Percentiles rank a stretch among this genome's conserved stretches.
Evolutionary conservation across 2,113 vertebrate genomes (phyloP).

Genomic region (Equus przewalskii): DNA sequence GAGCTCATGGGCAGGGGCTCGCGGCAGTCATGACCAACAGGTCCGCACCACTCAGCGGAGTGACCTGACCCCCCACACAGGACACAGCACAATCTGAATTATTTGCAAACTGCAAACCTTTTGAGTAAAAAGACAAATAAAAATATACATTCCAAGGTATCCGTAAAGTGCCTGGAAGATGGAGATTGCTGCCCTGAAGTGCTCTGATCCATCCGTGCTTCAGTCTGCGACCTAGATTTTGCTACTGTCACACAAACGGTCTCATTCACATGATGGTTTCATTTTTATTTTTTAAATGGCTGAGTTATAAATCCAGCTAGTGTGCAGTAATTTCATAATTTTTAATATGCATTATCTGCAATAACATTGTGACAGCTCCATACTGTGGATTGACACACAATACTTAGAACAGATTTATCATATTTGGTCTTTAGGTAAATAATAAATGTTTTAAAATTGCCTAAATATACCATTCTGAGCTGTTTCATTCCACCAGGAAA

Average conservation of each 20-base stretch:
- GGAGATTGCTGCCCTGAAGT: not conserved
- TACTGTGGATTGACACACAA: constrained; percentile 87
- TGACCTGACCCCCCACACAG: not conserved
- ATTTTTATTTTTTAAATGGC: constrained; percentile 83
- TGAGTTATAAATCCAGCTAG: constrained; percentile 87
- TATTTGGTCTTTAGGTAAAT: constrained; percentile 92
- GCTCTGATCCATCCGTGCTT: not conserved
- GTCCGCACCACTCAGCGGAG: not conserved
- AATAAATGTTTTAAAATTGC: constrained; percentile 87
- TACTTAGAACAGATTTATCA: constrained; percentile 88
- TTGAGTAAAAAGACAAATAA: not conserved
- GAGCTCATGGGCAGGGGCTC: not conserved
- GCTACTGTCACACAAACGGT: not conserved
- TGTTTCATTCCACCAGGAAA: constrained; percentile 88
- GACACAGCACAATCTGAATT: not conserved
- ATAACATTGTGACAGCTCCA: constrained; percentile 87
- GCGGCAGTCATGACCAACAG: accelerated
- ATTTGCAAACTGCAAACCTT: not conserved
- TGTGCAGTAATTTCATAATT: constrained; percentile 83
- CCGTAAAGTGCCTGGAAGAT: not conserved
- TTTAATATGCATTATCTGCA: constrained; percentile 87
- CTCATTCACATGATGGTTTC: constrained; percentile 26
- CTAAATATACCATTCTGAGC: constrained; percentile 90
- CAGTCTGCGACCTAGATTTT: not conserved
- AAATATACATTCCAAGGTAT: not conserved